Percentiles rank a stretch among this genome's conserved stretches.
Evolutionary conservation across 2,113 vertebrate genomes (phyloP).

Genomic region (Callipepla californica): DNA sequence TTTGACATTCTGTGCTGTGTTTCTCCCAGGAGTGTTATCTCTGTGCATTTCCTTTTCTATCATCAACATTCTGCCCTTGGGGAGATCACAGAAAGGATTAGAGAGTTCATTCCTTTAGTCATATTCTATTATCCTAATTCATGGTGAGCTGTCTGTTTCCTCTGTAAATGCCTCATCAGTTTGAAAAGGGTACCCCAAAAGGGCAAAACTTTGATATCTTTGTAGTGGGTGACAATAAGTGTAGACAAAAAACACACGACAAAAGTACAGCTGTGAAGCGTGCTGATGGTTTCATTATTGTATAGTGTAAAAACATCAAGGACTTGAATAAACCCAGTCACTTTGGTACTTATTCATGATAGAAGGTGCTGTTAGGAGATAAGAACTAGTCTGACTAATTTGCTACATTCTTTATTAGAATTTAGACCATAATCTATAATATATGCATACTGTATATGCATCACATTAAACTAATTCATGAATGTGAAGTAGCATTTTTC

Average conservation of each 20-base stretch:
- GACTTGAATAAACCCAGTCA: neutral
- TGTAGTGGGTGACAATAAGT: neutral
- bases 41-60: neutral
- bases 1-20: neutral
- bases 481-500: neutral
- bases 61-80: neutral
- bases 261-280: neutral
- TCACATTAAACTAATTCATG: neutral
- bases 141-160: neutral
- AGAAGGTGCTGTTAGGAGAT: neutral
- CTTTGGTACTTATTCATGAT: neutral
- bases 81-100: conserved; percentile 11
- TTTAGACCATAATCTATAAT: neutral
- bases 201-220: neutral
- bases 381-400: neutral
- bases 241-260: neutral
- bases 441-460: neutral
- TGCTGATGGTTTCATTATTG: neutral
- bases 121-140: conserved; percentile 16
- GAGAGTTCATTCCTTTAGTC: neutral
- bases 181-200: neutral
- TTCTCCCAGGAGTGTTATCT: conserved; percentile 15
- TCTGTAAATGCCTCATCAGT: neutral
- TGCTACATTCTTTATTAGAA: neutral
- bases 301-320: neutral